phyloP scores from a whole-genome alignment of 2,113 vertebrate genomes.

The Sisor rabdophorus region DNA sequence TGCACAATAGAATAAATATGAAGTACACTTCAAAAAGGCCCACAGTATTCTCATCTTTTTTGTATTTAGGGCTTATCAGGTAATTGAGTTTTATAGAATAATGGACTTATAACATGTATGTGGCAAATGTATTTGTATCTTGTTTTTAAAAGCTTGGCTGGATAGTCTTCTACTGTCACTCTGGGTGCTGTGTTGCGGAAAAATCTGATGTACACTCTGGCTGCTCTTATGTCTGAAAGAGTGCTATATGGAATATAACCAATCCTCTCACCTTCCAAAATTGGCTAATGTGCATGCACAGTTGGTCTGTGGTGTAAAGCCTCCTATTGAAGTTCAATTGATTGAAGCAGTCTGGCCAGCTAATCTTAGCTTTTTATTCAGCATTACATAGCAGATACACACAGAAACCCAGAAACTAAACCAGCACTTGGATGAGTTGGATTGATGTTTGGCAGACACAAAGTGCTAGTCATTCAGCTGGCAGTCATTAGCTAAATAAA shows the following conservation, averaged over 20 bases:
- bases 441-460: not conserved
- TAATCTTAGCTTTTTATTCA: conserved; percentile 5
- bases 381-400: conserved; percentile 1
- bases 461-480: not conserved
- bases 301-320: not conserved
- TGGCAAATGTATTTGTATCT: not conserved
- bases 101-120: not conserved
- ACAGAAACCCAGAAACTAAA: not conserved
- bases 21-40: not conserved
- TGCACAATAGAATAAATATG: no score
- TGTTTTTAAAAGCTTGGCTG: not conserved
- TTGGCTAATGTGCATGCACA: conserved; percentile 12
- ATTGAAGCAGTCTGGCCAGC: not conserved
- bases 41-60: not conserved
- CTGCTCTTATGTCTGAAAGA: not conserved
- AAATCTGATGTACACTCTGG: not conserved
- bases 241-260: not conserved
- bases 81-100: not conserved
- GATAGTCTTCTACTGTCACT: not conserved
- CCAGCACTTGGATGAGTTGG: not conserved
- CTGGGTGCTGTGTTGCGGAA: not conserved
- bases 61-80: not conserved
- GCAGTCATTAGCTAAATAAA: not conserved
- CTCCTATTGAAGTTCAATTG: not conserved
- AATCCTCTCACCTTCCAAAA: conserved; percentile 15